phyloP scores from a whole-genome alignment of 2,888 invertebrate species.

The Andrena bucephala region DNA sequence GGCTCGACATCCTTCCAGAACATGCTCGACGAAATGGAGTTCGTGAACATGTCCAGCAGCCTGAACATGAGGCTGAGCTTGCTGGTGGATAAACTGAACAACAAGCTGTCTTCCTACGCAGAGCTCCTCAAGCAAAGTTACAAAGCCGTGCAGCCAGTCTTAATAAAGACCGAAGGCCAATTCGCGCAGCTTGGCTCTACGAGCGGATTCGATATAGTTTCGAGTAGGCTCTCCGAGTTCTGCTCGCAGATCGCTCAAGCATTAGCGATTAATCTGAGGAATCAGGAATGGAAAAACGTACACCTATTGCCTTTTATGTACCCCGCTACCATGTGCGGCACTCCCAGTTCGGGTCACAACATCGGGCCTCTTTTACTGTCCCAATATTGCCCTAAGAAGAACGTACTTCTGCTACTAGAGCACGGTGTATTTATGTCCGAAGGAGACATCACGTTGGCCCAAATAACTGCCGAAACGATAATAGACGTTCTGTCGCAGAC shows the following conservation, averaged over 20 bases:
- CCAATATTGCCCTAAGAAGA: conserved; percentile 80
- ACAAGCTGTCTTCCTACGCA: conserved; percentile 76
- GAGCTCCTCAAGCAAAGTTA: conserved; percentile 76
- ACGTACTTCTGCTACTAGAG: conserved; percentile 80
- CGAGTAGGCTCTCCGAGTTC: conserved; percentile 71
- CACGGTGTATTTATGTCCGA: conserved; percentile 82
- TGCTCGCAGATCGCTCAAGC: conserved; percentile 79
- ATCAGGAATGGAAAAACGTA: conserved; percentile 81
- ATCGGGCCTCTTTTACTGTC: conserved; percentile 81
- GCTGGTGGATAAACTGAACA: conserved; percentile 78
- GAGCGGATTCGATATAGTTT: conserved; percentile 57
- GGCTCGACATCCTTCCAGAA: conserved; percentile 80
- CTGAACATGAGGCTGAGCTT: conserved; percentile 72
- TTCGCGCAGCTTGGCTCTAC: conserved; percentile 62
- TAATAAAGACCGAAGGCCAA: conserved; percentile 69
- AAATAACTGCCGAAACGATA: conserved; percentile 81
- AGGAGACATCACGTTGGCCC: conserved; percentile 80
- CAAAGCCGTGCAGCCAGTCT: conserved; percentile 76
- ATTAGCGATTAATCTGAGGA: conserved; percentile 74
- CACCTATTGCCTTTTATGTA: conserved; percentile 79
- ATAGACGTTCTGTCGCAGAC: conserved; percentile 82
- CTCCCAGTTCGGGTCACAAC: conserved; percentile 80
- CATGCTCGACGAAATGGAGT: conserved; percentile 79
- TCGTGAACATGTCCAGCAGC: conserved; percentile 72
- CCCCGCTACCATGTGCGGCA: conserved; percentile 82